phyloP scores from a whole-genome alignment of 2,113 vertebrate genomes.

The Apus apus region DNA sequence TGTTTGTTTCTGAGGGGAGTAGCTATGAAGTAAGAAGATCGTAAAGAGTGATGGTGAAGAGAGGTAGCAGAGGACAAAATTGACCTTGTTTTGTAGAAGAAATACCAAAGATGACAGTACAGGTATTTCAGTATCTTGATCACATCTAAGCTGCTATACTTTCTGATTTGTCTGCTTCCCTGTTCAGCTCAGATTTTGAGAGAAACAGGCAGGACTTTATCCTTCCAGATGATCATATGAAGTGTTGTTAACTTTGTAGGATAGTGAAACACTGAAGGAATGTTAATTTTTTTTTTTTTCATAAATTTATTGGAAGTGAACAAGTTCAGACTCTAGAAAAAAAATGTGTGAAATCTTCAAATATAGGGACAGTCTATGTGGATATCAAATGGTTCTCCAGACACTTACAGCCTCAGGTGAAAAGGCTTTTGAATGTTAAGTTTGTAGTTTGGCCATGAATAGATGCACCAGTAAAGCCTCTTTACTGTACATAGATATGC shows the following conservation, averaged over 20 bases:
- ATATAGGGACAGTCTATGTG: not conserved
- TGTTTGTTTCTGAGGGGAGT: not conserved
- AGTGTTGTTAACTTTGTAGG: not conserved
- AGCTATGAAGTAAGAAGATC: not conserved
- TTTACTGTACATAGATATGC: not conserved
- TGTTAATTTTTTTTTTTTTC: not conserved
- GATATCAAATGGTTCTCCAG: not conserved
- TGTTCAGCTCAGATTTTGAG: not conserved
- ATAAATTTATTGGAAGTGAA: not conserved
- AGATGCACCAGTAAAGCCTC: not conserved
- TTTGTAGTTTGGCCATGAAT: not conserved
- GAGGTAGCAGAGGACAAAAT: not conserved
- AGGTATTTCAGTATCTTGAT: not conserved
- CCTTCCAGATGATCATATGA: not conserved
- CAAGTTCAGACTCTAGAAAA: not conserved
- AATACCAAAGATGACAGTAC: not conserved
- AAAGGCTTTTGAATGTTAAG: not conserved
- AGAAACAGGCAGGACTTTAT: not conserved
- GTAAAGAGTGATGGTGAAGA: not conserved
- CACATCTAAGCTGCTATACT: not conserved
- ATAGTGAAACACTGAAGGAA: not conserved
- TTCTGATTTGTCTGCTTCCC: not conserved
- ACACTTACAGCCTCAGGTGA: not conserved
- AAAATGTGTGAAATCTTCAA: not conserved
- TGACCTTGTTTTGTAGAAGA: not conserved